These are phyloP conservation scores for Plecotus auritus DNA, from an alignment of 2,113 vertebrate species.

Conservation along the genomic window DNA sequence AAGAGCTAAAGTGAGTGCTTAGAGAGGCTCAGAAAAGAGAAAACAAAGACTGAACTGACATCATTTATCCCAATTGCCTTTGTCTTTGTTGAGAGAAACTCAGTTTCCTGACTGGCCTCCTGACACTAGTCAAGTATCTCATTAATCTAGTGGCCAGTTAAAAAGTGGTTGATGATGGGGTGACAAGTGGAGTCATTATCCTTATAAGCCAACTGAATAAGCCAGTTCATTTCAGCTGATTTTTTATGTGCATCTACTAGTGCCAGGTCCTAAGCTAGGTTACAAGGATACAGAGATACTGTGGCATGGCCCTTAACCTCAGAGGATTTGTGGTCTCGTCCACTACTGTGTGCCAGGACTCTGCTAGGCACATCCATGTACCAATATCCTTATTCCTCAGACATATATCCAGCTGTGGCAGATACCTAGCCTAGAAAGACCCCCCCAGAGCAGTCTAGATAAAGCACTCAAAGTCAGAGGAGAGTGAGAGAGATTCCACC, in stretches of 20 bases:
- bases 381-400: neutral
- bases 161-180: neutral
- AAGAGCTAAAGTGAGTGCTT: neutral
- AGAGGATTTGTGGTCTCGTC: neutral
- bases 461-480: neutral
- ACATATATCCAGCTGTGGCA: neutral
- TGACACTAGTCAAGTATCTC: neutral
- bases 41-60: neutral
- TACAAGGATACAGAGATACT: neutral
- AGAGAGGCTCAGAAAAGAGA: neutral
- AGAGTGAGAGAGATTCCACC: neutral
- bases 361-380: neutral
- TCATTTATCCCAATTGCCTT: neutral
- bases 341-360: neutral
- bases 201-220: neutral
- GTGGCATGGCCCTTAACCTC: neutral
- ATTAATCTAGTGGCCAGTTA: neutral
- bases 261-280: neutral
- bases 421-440: neutral
- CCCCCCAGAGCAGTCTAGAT: neutral
- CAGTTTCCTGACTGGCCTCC: neutral
- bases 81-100: constrained; percentile 1
- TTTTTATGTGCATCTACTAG: neutral
- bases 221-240: neutral
- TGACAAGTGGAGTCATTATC: neutral